Percentiles rank a stretch among this genome's conserved stretches.
phyloP scores from a whole-genome alignment of 30 jellyfish, hydroid and myxozoan species.

The Nemopilema nomurai region DNA sequence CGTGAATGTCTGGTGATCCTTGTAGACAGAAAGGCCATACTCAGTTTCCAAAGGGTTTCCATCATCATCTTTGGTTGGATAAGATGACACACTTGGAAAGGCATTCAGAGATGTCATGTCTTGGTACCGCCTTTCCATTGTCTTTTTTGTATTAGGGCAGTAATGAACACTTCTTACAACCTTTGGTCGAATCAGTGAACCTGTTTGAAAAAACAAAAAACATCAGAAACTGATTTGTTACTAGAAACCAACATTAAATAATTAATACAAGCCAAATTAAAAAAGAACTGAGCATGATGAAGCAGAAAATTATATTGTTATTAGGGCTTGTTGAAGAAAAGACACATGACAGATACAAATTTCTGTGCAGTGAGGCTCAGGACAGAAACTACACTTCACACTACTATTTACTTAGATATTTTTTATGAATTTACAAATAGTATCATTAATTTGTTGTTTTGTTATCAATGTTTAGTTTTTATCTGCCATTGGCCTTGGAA shows the following conservation, averaged over 20 bases:
- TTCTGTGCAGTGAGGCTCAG: too few relatives aligned
- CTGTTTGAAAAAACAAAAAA: slow-evolving; percentile 51
- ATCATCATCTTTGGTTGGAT: slow-evolving; percentile 98
- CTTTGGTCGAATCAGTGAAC: slow-evolving; percentile 91
- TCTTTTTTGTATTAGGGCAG: slow-evolving; percentile 91
- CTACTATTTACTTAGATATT: too few relatives aligned
- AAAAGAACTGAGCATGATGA: too few relatives aligned
- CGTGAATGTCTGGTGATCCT: slow-evolving; percentile 97
- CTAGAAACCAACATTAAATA: background rate
- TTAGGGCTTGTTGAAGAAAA: too few relatives aligned
- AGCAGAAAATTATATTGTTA: too few relatives aligned
- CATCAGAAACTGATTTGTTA: background rate
- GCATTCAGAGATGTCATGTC: slow-evolving; percentile 98
- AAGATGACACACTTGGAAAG: slow-evolving; percentile 88
- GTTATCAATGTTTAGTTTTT: too few relatives aligned
- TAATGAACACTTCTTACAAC: slow-evolving; percentile 97
- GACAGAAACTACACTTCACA: too few relatives aligned
- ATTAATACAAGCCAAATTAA: too few relatives aligned
- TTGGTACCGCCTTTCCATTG: slow-evolving; percentile 92
- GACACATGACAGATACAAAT: too few relatives aligned
- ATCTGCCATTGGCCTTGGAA: too few relatives aligned
- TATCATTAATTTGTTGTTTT: too few relatives aligned
- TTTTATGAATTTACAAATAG: too few relatives aligned
- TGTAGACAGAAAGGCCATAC: slow-evolving; percentile 91
- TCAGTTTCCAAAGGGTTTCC: slow-evolving; percentile 98